Base-by-base conservation (phyloP, 2,888 invertebrate genomes). In the Elegia similella region DNA sequence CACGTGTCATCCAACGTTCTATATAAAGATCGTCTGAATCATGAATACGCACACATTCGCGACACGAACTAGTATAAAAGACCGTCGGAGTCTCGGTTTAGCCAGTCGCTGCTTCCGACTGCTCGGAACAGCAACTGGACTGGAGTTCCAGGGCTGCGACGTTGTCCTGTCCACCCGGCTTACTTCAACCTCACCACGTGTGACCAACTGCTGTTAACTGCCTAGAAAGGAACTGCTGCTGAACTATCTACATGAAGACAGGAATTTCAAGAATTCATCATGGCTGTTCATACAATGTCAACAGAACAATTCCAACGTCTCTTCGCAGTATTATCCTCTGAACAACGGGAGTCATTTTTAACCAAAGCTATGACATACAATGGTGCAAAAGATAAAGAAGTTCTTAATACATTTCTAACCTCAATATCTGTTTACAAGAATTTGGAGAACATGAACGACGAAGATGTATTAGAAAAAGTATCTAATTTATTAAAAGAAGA, bases 321-420 rank as follows among this genome's bases (percentile, higher is more conserved):
- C 7, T n/a, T 48, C 1, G 30, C 32, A 13, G 32, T 32, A 3
- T 32, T 48, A 32, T 15, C 48, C 1, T 32, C 48, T 6, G 48
- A 32, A 48, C 48, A 48, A n/a, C 48, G 48, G 32, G 48, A 30
- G 15, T 32, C 48, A 15, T 48, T 48, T 13, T 13, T 48, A 3
- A 30, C 32, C 6, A 32, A 13, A n/a, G 32, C 10, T n/a, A 2
- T 48, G 30, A 30, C 32, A 16, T 48, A 48, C n/a, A 30, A 30
- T 10, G 48, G 48, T 7, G 6, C 15, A 29, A 32, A 32, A 10
- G 32, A 48, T 10, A 32, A n/a, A 15, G 10, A 13, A 13, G 29
- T 32, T 30, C 7, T 48, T 1, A 30, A 48, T 13, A 48, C 48
- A 15, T 48, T 48, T 48, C 15, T 48, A 7, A 48, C 13, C 15